Evolutionary conservation across 2,113 vertebrate species (phyloP), one percentile per base, ranked within the genome.

Genomic region (Rhombomys opimus): DNA sequence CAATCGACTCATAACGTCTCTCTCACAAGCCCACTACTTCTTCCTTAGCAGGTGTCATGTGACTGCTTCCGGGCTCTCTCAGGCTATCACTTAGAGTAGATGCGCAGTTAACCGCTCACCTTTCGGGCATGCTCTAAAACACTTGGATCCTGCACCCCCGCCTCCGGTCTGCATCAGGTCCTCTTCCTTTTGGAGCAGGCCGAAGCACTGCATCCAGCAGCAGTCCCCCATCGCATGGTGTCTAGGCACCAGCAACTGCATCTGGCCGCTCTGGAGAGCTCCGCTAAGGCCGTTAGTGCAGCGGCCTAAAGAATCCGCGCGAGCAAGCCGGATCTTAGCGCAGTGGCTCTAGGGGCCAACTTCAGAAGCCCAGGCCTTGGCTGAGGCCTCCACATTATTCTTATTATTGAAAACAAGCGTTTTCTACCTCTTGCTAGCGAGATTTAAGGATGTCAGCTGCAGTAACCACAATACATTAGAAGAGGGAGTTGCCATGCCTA

Each of bases 171-270:
- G 98, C 63, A 98, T 93, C 87, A 98, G 98, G 80, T 97, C 97
- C 32, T 97, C 88, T 86, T 98, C 98, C 72, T 95, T 98, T 95
- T 98, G 97, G 50, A 98, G 95, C 85, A 98, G 92, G 1, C 98
- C 98, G 86, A 98, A 98, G 98, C 98, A 99, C 98, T 97, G 97
- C 89, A 97, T 98, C 98, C 98, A 98, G 98, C 99, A 99, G 97
- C 98, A 98, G 98, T 98, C 99, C 98, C 99, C 99, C 98, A 99
- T 99, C 72, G 97, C 98, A 98, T 98, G 97, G 97, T 96, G 93
- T 93, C 95, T 89, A 10, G 90, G 90, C 22, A 72, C 72, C 92
- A 75, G 67, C 94, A 93, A 90, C 96, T 46, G 97, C 97, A 98
- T 97, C 81, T 86, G 97, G 95, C n/a, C 0, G 13, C 23, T 38